Evolutionary conservation across 1,140 invertebrate species (phyloP).

Genomic region (Bicyclus anynana): DNA sequence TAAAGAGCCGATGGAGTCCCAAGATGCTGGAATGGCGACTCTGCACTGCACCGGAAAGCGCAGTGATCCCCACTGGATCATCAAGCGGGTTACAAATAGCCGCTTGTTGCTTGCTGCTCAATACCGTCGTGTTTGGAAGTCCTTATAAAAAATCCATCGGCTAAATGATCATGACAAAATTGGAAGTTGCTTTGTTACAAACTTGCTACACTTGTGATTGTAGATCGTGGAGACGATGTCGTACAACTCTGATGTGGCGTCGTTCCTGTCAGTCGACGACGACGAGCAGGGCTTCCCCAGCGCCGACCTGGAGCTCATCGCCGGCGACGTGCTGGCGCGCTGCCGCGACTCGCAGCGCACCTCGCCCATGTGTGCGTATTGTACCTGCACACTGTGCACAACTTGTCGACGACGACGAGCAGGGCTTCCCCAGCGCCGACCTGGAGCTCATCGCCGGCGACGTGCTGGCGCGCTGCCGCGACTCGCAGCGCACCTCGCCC

Average conservation of each 20-base stretch:
- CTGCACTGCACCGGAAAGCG: no score
- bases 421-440: conserved; percentile 81
- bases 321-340: conserved; percentile 84
- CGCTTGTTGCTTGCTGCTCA: no score
- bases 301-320: conserved; percentile 85
- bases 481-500: conserved; percentile 78
- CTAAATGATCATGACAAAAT: no score
- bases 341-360: conserved; percentile 79
- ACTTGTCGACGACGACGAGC: conserved; percentile 58
- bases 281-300: conserved; percentile 77
- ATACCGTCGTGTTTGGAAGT: no score
- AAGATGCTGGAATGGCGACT: no score
- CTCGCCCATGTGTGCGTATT: conserved; percentile 73
- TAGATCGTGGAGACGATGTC: conserved; percentile 92
- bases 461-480: conserved; percentile 81
- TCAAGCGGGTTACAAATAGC: no score
- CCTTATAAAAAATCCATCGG: no score
- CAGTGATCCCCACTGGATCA: no score
- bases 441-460: conserved; percentile 86
- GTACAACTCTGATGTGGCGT: conserved; percentile 88
- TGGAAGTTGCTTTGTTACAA: no score
- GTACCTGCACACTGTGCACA: no score
- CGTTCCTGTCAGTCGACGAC: conserved; percentile 84
- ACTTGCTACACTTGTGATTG: no score
- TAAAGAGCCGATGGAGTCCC: no score